Evolutionary conservation across 1,140 invertebrate genomes (phyloP).

Genomic region (Cheumatopsyche charites): DNA sequence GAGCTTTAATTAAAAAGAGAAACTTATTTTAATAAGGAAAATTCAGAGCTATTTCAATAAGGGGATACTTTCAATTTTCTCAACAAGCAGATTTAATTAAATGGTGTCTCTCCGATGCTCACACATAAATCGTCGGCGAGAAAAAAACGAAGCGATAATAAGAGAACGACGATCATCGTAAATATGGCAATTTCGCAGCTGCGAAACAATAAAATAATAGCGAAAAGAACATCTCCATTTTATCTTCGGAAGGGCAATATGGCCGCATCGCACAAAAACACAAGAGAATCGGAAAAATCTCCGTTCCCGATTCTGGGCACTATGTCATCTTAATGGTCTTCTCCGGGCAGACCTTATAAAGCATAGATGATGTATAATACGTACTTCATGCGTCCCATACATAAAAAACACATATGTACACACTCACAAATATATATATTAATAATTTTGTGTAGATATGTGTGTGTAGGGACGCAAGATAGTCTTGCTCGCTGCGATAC

Average conservation of each 20-base stretch:
- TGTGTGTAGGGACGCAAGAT: no score
- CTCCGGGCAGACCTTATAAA: background rate
- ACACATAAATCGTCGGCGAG: no score
- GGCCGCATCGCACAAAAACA: no score
- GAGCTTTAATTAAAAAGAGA: no score
- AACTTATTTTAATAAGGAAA: no score
- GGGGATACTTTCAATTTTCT: no score
- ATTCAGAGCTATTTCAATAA: no score
- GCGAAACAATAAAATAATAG: background rate
- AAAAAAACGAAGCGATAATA: background rate
- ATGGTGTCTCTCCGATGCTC: no score
- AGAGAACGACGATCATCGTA: background rate
- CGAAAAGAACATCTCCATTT: background rate
- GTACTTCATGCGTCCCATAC: background rate
- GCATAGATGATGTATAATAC: background rate
- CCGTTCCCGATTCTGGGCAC: background rate
- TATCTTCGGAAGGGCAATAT: background rate
- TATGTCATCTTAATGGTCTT: constrained; percentile 11
- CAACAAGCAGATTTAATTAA: no score
- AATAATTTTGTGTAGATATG: no score
- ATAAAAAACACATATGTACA: background rate
- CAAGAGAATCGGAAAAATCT: background rate
- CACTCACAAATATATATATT: no score
- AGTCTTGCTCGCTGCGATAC: background rate
- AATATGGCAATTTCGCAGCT: background rate